Percentiles rank a stretch among this genome's conserved stretches.
Conservation (phyloP, 2,888 invertebrate species). For the Stegana nigrithorax region DNA sequence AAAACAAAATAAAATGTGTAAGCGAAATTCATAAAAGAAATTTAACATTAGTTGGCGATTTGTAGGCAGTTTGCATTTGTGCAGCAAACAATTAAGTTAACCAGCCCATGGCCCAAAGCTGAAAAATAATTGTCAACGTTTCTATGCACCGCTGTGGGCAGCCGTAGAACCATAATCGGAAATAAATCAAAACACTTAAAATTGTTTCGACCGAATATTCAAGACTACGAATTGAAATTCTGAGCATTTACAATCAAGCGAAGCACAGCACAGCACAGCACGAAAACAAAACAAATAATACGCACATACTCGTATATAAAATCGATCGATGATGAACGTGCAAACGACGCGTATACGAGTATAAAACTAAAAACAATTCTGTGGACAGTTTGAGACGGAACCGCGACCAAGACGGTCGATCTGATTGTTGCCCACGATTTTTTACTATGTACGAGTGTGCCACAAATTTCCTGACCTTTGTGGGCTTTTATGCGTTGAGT, state of each 20-base stretch:
- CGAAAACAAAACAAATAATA: neutral
- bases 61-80: no score
- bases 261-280: neutral
- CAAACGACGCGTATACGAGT: no score
- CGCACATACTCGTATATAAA: no score
- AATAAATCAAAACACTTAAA: slow-evolving; percentile 6
- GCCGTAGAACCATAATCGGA: no score
- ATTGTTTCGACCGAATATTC: neutral
- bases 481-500: slow-evolving; percentile 71
- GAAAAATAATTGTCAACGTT: no score
- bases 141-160: no score
- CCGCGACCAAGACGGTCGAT: neutral
- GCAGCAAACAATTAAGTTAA: no score
- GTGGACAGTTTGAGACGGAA: neutral
- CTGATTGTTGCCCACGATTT: neutral
- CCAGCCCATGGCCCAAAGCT: no score
- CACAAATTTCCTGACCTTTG: slow-evolving; percentile 63
- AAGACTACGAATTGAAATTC: slow-evolving; percentile 4
- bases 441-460: neutral
- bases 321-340: neutral
- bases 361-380: slow-evolving; percentile 1
- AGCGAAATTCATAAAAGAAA: no score
- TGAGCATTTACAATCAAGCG: slow-evolving; percentile 4
- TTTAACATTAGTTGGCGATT: no score
- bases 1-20: no score